Evolutionary conservation across 2,888 invertebrate species (phyloP).

Genomic region (Brenthis ino): DNA sequence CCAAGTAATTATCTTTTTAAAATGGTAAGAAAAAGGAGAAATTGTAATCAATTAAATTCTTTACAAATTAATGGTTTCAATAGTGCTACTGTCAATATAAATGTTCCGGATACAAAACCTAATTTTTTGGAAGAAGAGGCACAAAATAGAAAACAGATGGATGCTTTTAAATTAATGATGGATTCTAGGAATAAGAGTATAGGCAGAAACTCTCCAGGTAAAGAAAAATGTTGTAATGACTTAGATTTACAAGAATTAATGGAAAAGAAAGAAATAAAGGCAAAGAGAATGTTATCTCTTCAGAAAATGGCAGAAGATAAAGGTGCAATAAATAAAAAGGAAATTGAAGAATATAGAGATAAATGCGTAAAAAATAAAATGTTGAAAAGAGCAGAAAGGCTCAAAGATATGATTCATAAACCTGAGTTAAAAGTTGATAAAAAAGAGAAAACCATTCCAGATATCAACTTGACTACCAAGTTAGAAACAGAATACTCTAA

Average conservation of each 20-base stretch:
- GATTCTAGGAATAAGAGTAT: constrained; percentile 84
- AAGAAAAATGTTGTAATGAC: constrained; percentile 61
- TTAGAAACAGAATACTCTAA: constrained; percentile 17
- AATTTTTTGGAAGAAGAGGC: constrained; percentile 41
- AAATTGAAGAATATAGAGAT: constrained; percentile 80
- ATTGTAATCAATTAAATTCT: constrained; percentile 22
- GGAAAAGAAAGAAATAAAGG: constrained; percentile 60
- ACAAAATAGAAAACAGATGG: constrained; percentile 60
- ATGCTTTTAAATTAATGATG: constrained; percentile 87
- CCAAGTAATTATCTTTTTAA: constrained; percentile 66
- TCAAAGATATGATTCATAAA: constrained; percentile 74
- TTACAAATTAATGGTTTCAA: background rate
- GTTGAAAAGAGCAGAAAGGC: constrained; percentile 82
- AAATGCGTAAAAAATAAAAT: constrained; percentile 81
- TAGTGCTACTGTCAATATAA: constrained; percentile 10
- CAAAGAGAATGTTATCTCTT: constrained; percentile 78
- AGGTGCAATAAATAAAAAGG: constrained; percentile 82
- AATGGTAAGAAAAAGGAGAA: constrained; percentile 63
- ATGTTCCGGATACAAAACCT: constrained; percentile 12
- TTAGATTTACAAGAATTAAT: constrained; percentile 50
- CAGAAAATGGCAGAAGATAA: constrained; percentile 85
- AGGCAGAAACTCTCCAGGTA: constrained; percentile 85
- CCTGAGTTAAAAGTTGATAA: constrained; percentile 48
- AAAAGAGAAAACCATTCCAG: constrained; percentile 34
- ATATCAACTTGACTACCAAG: constrained; percentile 8